These are phyloP conservation scores for Hemicordylus capensis DNA, from an alignment of 2,113 vertebrate species.

Conservation along the genomic window DNA sequence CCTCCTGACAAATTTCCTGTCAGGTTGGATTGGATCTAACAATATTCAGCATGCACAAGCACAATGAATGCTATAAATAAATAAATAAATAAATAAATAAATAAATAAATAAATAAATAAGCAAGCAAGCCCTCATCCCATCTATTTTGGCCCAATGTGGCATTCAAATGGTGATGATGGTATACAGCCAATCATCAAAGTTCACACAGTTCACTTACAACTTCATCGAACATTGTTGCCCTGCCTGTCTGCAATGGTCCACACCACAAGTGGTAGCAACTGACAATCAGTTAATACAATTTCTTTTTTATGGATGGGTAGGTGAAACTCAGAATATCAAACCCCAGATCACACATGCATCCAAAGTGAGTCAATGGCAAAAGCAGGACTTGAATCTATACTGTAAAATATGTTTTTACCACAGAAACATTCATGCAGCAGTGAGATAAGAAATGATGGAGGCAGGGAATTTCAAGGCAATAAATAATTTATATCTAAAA, in stretches of 20 bases:
- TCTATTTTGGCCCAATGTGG: no score
- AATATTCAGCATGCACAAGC: no score
- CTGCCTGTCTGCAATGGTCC: not conserved
- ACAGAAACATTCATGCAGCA: not conserved
- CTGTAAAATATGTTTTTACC: not conserved
- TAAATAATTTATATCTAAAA: conserved; percentile 29
- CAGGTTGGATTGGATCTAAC: no score
- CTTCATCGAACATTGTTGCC: not conserved
- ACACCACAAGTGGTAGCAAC: not conserved
- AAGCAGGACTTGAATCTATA: not conserved
- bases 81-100: no score
- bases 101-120: no score
- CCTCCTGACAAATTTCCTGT: no score
- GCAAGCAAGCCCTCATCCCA: no score
- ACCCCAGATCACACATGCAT: not conserved
- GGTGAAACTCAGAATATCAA: not conserved
- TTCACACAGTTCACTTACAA: not conserved
- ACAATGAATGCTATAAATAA: no score
- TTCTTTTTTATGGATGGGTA: not conserved
- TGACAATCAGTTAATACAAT: not conserved
- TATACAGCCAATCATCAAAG: not conserved
- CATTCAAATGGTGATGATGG: no score
- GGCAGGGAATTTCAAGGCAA: not conserved
- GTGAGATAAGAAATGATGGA: not conserved
- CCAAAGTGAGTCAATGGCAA: not conserved